Evolutionary conservation across 2,113 vertebrate genomes (phyloP).

Genomic region (Parus major): DNA sequence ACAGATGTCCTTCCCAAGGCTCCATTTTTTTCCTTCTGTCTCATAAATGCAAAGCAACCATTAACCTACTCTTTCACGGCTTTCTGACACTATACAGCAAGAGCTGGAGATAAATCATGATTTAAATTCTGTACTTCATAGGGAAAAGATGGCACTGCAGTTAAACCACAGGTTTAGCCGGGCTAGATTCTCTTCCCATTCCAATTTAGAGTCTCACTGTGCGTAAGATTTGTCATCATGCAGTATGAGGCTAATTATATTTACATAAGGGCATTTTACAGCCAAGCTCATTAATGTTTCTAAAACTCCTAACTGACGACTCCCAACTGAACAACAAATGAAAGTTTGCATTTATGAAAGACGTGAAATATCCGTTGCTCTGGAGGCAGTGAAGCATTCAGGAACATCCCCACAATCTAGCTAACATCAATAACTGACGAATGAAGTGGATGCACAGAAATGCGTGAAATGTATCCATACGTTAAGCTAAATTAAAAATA

Average conservation of each 20-base stretch:
- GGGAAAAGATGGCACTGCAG: not conserved
- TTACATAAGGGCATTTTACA: not conserved
- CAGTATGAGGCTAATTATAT: constrained; percentile 8
- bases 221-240: not conserved
- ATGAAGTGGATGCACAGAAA: not conserved
- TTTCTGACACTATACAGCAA: not conserved
- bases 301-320: not conserved
- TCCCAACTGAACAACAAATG: not conserved
- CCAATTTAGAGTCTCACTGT: not conserved
- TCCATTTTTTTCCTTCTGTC: constrained; percentile 17
- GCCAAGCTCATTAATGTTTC: not conserved
- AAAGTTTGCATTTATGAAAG: not conserved
- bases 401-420: not conserved
- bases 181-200: not conserved
- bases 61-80: constrained; percentile 7
- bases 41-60: constrained; percentile 29
- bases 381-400: not conserved
- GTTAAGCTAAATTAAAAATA: not conserved
- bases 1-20: constrained; percentile 26
- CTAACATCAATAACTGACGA: not conserved
- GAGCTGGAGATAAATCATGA: not conserved
- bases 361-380: not conserved
- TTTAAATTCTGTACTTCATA: not conserved
- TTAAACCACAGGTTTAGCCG: not conserved
- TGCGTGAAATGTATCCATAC: not conserved